These are phyloP conservation scores for Rhincodon typus DNA, from an alignment of 2,797 vertebrate species.

Conservation along the genomic window DNA sequence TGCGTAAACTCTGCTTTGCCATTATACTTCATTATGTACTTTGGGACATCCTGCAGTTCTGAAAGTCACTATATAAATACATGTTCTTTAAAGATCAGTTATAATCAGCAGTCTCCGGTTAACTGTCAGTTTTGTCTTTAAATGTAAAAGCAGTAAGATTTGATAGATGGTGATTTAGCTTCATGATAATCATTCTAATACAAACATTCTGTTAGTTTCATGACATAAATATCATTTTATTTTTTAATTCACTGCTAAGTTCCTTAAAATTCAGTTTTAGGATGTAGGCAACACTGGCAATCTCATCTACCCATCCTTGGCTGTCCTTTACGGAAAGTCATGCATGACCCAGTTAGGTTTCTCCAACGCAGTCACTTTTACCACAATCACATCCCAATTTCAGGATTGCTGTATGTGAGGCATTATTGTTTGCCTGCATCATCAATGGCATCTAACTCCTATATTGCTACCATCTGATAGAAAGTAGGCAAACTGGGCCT, in stretches of 20 bases:
- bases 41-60: background rate
- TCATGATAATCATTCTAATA: too few species aligned
- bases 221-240: too few species aligned
- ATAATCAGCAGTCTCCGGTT: background rate
- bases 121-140: background rate
- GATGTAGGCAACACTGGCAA: too few species aligned
- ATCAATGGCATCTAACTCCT: background rate
- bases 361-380: background rate
- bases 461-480: background rate
- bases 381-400: background rate
- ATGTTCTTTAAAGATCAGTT: background rate
- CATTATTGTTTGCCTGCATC: too few species aligned
- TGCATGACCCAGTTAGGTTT: background rate
- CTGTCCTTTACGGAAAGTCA: background rate
- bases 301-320: too few species aligned
- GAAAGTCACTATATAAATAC: background rate
- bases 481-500: background rate
- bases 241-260: too few species aligned
- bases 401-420: background rate
- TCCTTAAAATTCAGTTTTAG: too few species aligned
- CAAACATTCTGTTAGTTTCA: too few species aligned
- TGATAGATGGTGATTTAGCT: too few species aligned
- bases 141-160: background rate
- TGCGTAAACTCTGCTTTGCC: too few species aligned
- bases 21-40: background rate